Base-by-base conservation (phyloP, 1,140 invertebrate genomes). In the Polyergus mexicanus region DNA sequence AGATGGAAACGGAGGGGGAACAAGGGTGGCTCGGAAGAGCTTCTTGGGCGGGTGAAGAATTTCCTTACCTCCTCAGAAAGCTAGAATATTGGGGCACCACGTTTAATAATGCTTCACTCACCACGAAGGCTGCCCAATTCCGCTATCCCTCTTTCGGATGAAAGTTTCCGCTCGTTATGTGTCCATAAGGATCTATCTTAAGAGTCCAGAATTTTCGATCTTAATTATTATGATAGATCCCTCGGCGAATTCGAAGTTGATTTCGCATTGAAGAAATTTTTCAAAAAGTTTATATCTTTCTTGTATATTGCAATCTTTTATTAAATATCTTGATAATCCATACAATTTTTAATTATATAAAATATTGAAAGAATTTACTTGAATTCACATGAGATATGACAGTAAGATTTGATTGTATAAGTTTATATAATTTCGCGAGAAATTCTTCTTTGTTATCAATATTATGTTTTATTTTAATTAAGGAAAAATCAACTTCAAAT, bases 41-140 rank as follows among this genome's bases (percentile, higher is more conserved):
- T 93, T 93, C 94, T 92, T 91, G 92, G 93, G 88, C 89, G 86
- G 93, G 93, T 92, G 93, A 94, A 92, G 91, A 92, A 95, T 94
- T 93, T 95, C 94, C 95, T 95, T 95, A 95, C 95, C 95, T 95
- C 95, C 92, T 95, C 94, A 94, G 95, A 91, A 95, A 95, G 95
- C 95, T 95, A 95, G 94, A 95, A 95, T 95, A 95, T 94, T 88
- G 92, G 93, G 93, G 93, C 90, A 94, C 92, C 93, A 94, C 93
- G 91, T 94, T 94, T 94, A 95, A 95, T 94, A 91, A 94, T 90
- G 92, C 92, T 93, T 94, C 88, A 77, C 92, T 92, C 80, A 88
- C 84, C 89, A 86, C 89, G 56, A 84, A 86, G 86, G 86, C 83
- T 78, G 35, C 75, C 74, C 88, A 90, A 90, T 66, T 90, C 89